Evolutionary conservation across 2,797 vertebrate species (phyloP).

Genomic region (Hephaestus fuliginosus): DNA sequence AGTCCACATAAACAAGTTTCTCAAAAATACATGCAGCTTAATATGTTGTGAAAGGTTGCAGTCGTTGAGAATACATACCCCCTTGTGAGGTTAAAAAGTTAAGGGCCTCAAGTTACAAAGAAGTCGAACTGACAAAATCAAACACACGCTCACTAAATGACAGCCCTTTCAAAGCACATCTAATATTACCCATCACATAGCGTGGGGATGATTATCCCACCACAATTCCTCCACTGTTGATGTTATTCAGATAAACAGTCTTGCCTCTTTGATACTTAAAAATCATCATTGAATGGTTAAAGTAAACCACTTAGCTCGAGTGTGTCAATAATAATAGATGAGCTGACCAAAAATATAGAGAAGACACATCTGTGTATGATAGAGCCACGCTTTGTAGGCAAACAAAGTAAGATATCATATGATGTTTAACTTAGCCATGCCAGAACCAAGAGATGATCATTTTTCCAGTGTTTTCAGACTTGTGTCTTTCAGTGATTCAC

Average conservation of each 20-base stretch:
- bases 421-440: slow-evolving; percentile 50
- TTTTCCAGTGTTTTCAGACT: slow-evolving; percentile 63
- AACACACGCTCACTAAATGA: background rate
- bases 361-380: slow-evolving; percentile 68
- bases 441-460: slow-evolving; percentile 57
- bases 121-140: slow-evolving; percentile 5
- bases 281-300: slow-evolving; percentile 30
- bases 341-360: slow-evolving; percentile 39
- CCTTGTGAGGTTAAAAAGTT: slow-evolving; percentile 7
- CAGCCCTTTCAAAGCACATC: slow-evolving; percentile 21
- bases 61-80: background rate
- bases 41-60: background rate
- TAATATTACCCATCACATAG: slow-evolving; percentile 22
- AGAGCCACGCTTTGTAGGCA: slow-evolving; percentile 57
- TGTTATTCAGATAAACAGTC: slow-evolving; percentile 30
- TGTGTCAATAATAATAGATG: slow-evolving; percentile 39
- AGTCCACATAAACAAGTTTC: background rate
- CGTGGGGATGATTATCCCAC: slow-evolving; percentile 29
- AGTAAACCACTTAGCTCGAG: slow-evolving; percentile 28
- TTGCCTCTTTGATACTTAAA: slow-evolving; percentile 20
- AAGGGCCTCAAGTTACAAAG: background rate
- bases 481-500: slow-evolving; percentile 49
- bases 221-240: slow-evolving; percentile 27
- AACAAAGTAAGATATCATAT: slow-evolving; percentile 60
- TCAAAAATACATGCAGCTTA: background rate